Percentiles rank a stretch among this genome's conserved stretches.
Conservation (phyloP, 1,140 invertebrate species). For the Drosophila ogumai region DNA sequence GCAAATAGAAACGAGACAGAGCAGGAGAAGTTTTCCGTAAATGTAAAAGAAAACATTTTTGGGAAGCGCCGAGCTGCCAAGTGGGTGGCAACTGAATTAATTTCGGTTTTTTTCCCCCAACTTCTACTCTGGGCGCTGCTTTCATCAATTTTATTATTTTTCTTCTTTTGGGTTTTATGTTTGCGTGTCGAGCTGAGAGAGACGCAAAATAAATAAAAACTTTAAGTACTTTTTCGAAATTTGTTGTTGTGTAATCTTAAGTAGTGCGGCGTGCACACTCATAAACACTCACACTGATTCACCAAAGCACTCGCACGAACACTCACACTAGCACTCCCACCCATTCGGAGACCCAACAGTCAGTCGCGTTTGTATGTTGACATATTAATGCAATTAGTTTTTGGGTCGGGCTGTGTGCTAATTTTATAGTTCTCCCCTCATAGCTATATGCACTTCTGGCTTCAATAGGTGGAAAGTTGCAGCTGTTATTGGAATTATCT, state of each 20-base stretch:
- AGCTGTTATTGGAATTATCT: constrained; percentile 4
- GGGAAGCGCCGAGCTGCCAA: constrained; percentile 58
- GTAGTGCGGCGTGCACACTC: constrained; percentile 75
- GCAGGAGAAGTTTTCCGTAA: constrained; percentile 38
- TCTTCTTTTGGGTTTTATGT: constrained; percentile 64
- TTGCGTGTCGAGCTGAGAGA: constrained; percentile 74
- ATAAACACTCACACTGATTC: constrained; percentile 67
- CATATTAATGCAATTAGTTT: constrained; percentile 83
- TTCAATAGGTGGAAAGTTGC: neutral
- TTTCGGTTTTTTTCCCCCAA: constrained; percentile 43
- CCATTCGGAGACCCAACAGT: constrained; percentile 12
- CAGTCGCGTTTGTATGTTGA: constrained; percentile 64
- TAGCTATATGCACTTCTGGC: constrained; percentile 18
- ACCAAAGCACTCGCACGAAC: constrained; percentile 49
- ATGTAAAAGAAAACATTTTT: constrained; percentile 76
- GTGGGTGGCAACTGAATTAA: constrained; percentile 82
- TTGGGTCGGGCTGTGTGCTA: constrained; percentile 62
- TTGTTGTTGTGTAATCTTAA: constrained; percentile 81
- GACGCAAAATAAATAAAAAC: constrained; percentile 82
- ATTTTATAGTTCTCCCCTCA: constrained; percentile 63
- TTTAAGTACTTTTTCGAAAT: constrained; percentile 83
- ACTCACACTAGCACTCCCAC: constrained; percentile 21
- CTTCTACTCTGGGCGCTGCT: constrained; percentile 17
- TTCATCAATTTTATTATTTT: constrained; percentile 68
- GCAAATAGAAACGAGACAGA: constrained; percentile 47